These are phyloP conservation scores for Scaptodrosophila latifasciaeformis DNA, from an alignment of 2,888 invertebrate genomes.

Conservation along the genomic window DNA sequence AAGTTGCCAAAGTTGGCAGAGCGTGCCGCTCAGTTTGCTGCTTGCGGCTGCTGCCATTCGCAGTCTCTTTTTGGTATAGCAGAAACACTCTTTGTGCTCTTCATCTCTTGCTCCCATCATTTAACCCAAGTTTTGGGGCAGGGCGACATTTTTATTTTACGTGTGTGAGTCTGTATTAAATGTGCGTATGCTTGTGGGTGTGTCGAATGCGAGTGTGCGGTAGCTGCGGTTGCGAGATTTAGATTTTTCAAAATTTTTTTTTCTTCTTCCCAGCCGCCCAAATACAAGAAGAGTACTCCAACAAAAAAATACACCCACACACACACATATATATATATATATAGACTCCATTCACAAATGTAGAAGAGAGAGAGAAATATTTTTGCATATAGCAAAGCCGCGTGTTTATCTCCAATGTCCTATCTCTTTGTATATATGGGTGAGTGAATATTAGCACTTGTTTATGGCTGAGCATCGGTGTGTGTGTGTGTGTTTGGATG, in stretches of 20 bases:
- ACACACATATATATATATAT: slow-evolving; percentile 40
- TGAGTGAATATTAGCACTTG: slow-evolving; percentile 47
- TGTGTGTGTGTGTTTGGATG: slow-evolving; percentile 12
- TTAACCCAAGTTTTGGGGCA: too few species aligned
- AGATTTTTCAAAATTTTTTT: slow-evolving; percentile 42
- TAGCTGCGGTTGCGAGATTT: slow-evolving; percentile 54
- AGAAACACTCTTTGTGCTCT: neutral
- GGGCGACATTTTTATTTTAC: neutral
- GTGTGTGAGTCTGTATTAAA: too few species aligned
- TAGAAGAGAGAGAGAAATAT: slow-evolving; percentile 17
- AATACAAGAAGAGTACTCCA: slow-evolving; percentile 35
- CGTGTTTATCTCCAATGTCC: slow-evolving; percentile 48
- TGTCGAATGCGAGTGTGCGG: slow-evolving; percentile 25
- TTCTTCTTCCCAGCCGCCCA: slow-evolving; percentile 44
- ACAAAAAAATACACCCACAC: slow-evolving; percentile 28
- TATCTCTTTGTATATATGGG: neutral
- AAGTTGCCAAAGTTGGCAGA: too few species aligned
- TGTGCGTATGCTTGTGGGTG: slow-evolving; percentile 7
- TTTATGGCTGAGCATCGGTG: slow-evolving; percentile 36
- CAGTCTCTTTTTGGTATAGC: neutral
- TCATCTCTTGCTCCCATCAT: neutral
- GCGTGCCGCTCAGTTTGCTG: slow-evolving; percentile 8
- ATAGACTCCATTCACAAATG: neutral
- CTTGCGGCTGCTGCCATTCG: neutral
- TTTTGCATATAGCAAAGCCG: slow-evolving; percentile 49